Conservation (phyloP, 2,113 vertebrate species). For the Ammodytes marinus region DNA sequence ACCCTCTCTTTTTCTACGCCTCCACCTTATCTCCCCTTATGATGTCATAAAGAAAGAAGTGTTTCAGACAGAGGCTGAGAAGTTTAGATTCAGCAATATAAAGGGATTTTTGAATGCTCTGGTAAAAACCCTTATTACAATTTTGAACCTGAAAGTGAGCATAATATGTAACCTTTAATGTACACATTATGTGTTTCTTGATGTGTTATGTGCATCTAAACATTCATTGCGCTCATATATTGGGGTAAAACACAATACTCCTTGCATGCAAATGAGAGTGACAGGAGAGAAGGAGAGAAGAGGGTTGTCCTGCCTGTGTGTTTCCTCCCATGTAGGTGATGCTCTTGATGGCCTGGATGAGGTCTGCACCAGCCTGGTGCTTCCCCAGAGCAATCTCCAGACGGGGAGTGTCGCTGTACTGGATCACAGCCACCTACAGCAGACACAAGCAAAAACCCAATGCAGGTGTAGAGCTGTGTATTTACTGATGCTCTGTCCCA, state of each 20-base stretch:
- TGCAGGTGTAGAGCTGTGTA: neutral
- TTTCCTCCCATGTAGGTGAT: conserved; percentile 87
- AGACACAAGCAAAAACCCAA: neutral
- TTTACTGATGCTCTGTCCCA: neutral
- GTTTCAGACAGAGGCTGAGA: no score
- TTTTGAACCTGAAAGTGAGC: no score
- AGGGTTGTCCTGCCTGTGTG: conserved; percentile 72
- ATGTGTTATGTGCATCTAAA: neutral
- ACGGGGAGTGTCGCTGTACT: conserved; percentile 87
- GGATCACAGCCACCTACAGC: conserved; percentile 83
- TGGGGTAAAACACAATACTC: neutral
- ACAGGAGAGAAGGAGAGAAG: neutral
- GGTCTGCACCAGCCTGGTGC: conserved; percentile 75
- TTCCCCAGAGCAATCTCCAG: conserved; percentile 85
- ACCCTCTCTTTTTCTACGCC: no score
- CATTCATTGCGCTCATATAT: neutral
- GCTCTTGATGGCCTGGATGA: conserved; percentile 79
- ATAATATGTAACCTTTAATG: no score
- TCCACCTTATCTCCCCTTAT: no score
- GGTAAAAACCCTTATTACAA: no score
- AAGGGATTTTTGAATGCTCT: no score
- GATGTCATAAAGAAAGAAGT: no score
- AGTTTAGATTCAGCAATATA: no score
- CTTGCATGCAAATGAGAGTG: neutral
- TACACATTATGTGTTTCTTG: no score